Conservation (phyloP, 1,140 invertebrate species). For the Paraescarpia echinospica region DNA sequence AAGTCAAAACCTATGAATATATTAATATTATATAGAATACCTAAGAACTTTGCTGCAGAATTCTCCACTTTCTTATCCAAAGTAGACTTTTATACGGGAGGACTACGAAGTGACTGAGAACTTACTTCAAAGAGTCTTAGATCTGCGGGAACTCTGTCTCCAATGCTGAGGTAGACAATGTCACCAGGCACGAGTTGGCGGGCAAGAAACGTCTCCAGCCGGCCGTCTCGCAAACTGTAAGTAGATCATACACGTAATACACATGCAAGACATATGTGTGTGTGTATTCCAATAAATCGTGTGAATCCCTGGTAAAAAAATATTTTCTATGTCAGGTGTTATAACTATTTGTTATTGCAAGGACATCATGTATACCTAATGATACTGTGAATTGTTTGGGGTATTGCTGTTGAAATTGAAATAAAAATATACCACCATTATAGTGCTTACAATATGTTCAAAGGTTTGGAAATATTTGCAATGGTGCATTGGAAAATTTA, state of each 20-base stretch:
- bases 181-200: constrained; percentile 97
- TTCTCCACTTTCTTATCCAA: too few relatives aligned
- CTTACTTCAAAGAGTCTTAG: constrained; percentile 82
- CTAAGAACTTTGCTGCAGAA: too few relatives aligned
- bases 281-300: too few relatives aligned
- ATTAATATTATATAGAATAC: too few relatives aligned
- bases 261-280: too few relatives aligned
- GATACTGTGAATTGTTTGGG: too few relatives aligned
- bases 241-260: not conserved
- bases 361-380: not conserved
- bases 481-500: not conserved
- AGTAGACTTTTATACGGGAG: too few relatives aligned
- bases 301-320: too few relatives aligned
- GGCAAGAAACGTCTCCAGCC: constrained; percentile 86
- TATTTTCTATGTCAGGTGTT: too few relatives aligned
- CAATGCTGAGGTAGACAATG: constrained; percentile 87
- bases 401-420: not conserved
- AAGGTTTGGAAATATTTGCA: not conserved
- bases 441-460: too few relatives aligned
- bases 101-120: not conserved
- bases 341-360: not conserved
- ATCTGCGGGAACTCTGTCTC: constrained; percentile 96
- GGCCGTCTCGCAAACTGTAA: constrained; percentile 76
- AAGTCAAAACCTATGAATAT: too few relatives aligned
- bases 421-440: not conserved